A percentile compares a stretch with the other conserved stretches of the same genome.
Conservation (phyloP, 2,888 invertebrate genomes). For the Opisthograptis luteolata region DNA sequence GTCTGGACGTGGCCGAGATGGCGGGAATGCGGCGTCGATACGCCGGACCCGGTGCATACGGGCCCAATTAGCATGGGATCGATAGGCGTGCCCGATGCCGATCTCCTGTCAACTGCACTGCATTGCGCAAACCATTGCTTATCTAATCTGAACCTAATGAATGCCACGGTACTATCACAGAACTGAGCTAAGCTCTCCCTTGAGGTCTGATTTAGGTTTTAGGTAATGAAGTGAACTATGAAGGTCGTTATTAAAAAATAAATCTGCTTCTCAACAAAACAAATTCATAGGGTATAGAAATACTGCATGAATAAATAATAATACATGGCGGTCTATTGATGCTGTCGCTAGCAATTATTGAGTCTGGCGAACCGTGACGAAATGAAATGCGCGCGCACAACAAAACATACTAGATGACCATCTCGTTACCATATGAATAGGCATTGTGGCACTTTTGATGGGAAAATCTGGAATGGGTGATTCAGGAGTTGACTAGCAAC, state of each 20-base stretch:
- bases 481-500: conserved; percentile 15
- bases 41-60: conserved; percentile 57
- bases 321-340: conserved; percentile 17
- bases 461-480: conserved; percentile 33
- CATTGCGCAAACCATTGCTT: conserved; percentile 70
- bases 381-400: conserved; percentile 34
- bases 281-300: conserved; percentile 25
- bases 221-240: conserved; percentile 19
- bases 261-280: conserved; percentile 18
- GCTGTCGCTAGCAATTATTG: conserved; percentile 36
- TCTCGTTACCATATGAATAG: conserved; percentile 43
- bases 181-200: conserved; percentile 1
- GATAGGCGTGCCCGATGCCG: conserved; percentile 78
- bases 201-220: not conserved
- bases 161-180: conserved; percentile 66
- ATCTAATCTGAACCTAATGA: conserved; percentile 80
- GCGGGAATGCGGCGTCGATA: conserved; percentile 71
- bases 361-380: conserved; percentile 33
- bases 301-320: conserved; percentile 5
- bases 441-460: conserved; percentile 39
- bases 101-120: conserved; percentile 73
- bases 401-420: conserved; percentile 29
- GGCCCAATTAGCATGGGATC: conserved; percentile 83
- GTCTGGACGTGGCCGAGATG: conserved; percentile 65
- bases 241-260: conserved; percentile 12